Percentiles rank a stretch among this genome's conserved stretches.
Evolutionary conservation across 2,888 invertebrate genomes (phyloP).

Genomic region (Cephalotes varians): DNA sequence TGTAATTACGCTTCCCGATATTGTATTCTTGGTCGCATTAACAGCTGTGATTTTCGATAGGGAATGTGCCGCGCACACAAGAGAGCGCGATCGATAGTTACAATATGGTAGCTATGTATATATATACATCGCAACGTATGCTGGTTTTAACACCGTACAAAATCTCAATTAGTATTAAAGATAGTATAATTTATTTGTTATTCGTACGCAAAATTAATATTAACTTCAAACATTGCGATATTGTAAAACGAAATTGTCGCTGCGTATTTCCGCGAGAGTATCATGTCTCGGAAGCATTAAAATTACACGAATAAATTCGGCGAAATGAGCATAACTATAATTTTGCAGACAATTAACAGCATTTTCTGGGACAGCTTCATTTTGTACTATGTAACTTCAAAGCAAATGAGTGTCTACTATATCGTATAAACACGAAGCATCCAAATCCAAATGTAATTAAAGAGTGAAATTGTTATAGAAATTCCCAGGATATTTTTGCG

Average conservation of each 20-base stretch:
- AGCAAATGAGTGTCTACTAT: neutral
- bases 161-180: slow-evolving; percentile 20
- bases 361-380: neutral
- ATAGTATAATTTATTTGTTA: neutral
- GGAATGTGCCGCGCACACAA: neutral
- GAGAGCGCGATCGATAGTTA: slow-evolving; percentile 25
- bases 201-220: neutral
- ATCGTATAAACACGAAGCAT: neutral
- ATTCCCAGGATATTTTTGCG: slow-evolving; percentile 1
- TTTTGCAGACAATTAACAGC: slow-evolving; percentile 12
- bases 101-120: neutral
- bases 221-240: neutral
- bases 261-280: neutral
- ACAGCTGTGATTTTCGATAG: slow-evolving; percentile 65
- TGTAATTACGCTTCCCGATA: slow-evolving; percentile 71
- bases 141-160: slow-evolving; percentile 9
- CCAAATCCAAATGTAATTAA: slow-evolving; percentile 21
- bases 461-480: neutral
- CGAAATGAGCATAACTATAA: slow-evolving; percentile 11
- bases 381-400: neutral
- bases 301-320: slow-evolving; percentile 11
- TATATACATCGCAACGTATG: slow-evolving; percentile 18
- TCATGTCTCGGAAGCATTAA: neutral
- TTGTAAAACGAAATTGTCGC: neutral
- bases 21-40: slow-evolving; percentile 71